Base-by-base conservation (phyloP, 1,140 invertebrate species). In the Drosophila littoralis region DNA sequence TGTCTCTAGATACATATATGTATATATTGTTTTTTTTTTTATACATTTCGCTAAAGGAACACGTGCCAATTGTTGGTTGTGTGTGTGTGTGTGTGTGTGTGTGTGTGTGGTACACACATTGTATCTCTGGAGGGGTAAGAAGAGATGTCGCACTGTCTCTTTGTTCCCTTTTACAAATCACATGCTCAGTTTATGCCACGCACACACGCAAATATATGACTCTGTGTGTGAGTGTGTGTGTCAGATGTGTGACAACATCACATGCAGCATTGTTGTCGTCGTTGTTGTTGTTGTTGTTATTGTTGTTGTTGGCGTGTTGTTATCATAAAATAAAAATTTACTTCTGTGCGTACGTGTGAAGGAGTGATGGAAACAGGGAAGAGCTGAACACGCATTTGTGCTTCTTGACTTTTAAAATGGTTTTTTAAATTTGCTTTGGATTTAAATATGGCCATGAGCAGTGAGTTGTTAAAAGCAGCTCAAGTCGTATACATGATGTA, bases 241-340 rank as follows among this genome's bases (percentile, higher is more conserved):
- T 42, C 22, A 58, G 35, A 57, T 66, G 63, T 67, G 63, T 67
- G 70, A 67, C 70, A 73, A 73, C 70, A 73, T 68, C 70, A 68
- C 55, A 68, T 60, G 64, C 73, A 64, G 45, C 40, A 71, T 64
- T 63, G 54, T 64, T 60, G 46, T 33, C 28, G 46, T 33, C 28
- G 40, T 33, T 68, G 15, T 22, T 36, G 43, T n/a, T 66, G 52
- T 48, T 72, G 63, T 65, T 63, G 17, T 40, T 68, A 12, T 17
- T 36, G 43, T n/a, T 67, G 52, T 48, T 72, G 63, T 66, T 64
- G 22, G 70, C 59, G 46, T 71, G 60, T 60, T 77, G 75, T 67
- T 77, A 77, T 73, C 75, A 77, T 77, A 77, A 77, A 77, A 77
- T 77, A 77, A 73, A 77, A 77, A 73, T 77, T 73, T 77, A 50